Evolutionary conservation across 2,797 vertebrate genomes (phyloP), one percentile per base, ranked within the genome.

Genomic region (Bufotes viridis): DNA sequence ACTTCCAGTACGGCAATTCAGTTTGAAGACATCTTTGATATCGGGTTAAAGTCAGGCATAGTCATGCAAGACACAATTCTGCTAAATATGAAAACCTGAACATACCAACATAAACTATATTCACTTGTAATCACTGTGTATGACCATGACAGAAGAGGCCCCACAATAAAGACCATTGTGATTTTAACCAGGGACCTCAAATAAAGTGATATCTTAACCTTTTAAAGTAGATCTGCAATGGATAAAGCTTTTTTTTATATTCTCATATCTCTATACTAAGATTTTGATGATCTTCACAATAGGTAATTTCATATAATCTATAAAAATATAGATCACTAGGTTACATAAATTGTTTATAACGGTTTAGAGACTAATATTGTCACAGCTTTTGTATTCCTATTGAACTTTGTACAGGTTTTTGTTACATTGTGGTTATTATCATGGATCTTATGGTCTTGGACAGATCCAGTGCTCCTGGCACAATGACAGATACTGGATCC

Each of bases 1-100:
- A 60, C 60, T 86, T 86, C 84, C 78, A 86, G 78, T 58, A 89
- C n/a, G 29, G 78, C 42, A 24, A 42, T 72, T 72, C 12, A 82
- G 5, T 42, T 42, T 42, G 42, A 42, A 42, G 42, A 42, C 42
- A 42, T 42, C 42, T 42, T 42, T 42, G 42, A 42, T 42, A 42
- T 42, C 5, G 42, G 42, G 42, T 42, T 42, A 42, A 12, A 3
- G 18, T 61, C n/a, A 51, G 57, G 61, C 42, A 24, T 15, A 4
- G 29, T 81, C 26, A 81, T 34, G 58, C 26, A 42, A 42, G 22
- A 51, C 10, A 60, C 60, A 81, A 65, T 13, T 67, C 20, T 67
- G 6, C 9, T 34, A 65, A 81, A 78, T 15, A 78, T 24, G 49
- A n/a, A 78, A 78, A 24, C 24, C 49, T 12, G 72, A 75, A 51